Conservation (phyloP, 2,797 vertebrate species). For the Phaenicophaeus curvirostris region DNA sequence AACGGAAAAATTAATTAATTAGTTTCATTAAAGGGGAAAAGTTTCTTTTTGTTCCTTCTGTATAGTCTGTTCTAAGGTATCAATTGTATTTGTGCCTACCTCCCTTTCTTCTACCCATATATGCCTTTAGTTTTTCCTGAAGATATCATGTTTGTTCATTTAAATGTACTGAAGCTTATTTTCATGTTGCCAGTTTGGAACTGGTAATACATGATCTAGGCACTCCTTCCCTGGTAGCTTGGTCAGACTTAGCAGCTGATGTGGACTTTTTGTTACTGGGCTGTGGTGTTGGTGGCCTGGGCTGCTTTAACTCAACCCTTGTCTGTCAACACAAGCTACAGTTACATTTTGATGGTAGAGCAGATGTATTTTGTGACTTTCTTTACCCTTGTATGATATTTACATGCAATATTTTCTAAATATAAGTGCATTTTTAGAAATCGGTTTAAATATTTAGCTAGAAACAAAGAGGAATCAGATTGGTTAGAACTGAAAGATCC, state of each 20-base stretch:
- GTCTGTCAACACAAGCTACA: not conserved
- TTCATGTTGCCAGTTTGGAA: not conserved
- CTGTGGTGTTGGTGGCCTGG: not conserved
- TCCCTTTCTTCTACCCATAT: not conserved
- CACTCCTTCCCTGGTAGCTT: not conserved
- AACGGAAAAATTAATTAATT: not conserved
- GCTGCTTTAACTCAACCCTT: not conserved
- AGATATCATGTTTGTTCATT: fast-evolving
- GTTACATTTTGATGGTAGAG: not conserved
- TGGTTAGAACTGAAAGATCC: not conserved
- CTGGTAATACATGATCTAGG: not conserved
- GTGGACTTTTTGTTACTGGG: not conserved
- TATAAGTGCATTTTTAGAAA: not conserved
- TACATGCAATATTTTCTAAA: not conserved
- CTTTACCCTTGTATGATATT: not conserved
- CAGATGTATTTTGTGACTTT: not conserved
- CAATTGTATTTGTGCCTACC: not conserved
- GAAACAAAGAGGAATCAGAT: not conserved
- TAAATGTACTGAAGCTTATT: not conserved
- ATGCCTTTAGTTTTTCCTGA: not conserved
- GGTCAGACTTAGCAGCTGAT: not conserved
- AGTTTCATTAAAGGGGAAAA: not conserved
- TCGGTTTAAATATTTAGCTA: not conserved
- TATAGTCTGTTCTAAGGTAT: not conserved
- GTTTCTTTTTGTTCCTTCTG: not conserved